phyloP scores from a whole-genome alignment of 1,140 invertebrate genomes.

The Drosophila santomea region DNA sequence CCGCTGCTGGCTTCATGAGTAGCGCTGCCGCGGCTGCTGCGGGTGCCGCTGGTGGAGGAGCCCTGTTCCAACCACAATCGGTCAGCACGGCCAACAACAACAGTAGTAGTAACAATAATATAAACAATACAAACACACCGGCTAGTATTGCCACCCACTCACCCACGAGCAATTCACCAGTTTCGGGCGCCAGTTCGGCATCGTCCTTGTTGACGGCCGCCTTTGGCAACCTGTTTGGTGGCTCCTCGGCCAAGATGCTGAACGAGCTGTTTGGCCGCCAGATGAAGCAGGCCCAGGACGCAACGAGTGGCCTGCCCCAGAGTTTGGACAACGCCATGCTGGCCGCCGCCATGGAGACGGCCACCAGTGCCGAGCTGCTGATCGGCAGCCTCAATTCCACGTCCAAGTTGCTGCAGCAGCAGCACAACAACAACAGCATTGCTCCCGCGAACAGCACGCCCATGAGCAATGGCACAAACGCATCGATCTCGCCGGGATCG shows the following conservation, averaged over 20 bases:
- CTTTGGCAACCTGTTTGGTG: conserved; percentile 91
- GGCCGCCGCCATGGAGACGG: conserved; percentile 83
- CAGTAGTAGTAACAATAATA: not conserved
- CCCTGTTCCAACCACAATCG: conserved; percentile 87
- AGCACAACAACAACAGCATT: conserved; percentile 59
- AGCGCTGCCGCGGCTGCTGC: conserved; percentile 84
- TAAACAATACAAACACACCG: not conserved
- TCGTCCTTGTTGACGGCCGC: conserved; percentile 81
- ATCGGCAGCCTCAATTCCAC: conserved; percentile 68
- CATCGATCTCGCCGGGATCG: conserved; percentile 65
- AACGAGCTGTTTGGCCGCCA: conserved; percentile 92
- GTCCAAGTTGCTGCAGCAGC: conserved; percentile 61
- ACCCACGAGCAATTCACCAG: conserved; percentile 67
- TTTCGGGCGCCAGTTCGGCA: conserved; percentile 63
- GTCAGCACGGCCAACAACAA: conserved; percentile 35
- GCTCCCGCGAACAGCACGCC: conserved; percentile 47
- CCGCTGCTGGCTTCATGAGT: conserved; percentile 88
- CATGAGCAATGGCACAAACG: conserved; percentile 67
- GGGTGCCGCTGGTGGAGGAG: conserved; percentile 85
- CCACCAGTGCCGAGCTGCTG: conserved; percentile 78
- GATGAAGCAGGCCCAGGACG: conserved; percentile 89
- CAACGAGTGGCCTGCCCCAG: conserved; percentile 86
- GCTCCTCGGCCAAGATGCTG: conserved; percentile 91
- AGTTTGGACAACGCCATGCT: conserved; percentile 83
- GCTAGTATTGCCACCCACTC: conserved; percentile 22